These are phyloP conservation scores for Porites lobata DNA, from an alignment of 92 coral and sea anemone species.

Conservation along the genomic window DNA sequence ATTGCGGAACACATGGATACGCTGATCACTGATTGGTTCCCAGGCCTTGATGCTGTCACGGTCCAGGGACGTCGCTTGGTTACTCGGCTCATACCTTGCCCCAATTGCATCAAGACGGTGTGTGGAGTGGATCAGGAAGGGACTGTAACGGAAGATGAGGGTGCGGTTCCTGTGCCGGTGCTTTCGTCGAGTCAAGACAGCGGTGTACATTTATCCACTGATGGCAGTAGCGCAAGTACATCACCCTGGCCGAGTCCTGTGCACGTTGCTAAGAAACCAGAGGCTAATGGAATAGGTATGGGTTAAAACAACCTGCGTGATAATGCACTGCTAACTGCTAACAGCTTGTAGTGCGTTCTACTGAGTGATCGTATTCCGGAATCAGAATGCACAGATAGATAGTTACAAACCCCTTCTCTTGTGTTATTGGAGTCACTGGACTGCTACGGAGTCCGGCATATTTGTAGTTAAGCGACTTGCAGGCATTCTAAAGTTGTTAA, in stretches of 20 bases:
- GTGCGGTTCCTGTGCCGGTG: constrained; percentile 25
- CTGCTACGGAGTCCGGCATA: too few species aligned
- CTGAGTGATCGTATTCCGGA: too few species aligned
- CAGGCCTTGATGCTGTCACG: constrained; percentile 95
- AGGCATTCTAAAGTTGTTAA: too few species aligned
- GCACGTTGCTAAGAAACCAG: constrained; percentile 59
- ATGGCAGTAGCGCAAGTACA: constrained; percentile 84
- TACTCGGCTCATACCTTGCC: constrained; percentile 89
- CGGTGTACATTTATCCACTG: constrained; percentile 81
- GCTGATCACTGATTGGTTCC: constrained; percentile 98
- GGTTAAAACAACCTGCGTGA: background rate
- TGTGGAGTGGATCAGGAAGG: constrained; percentile 67
- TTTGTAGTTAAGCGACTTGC: too few species aligned
- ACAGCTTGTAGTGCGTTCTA: too few species aligned
- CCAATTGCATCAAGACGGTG: constrained; percentile 82
- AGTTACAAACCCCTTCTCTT: too few species aligned
- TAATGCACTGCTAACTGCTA: too few species aligned
- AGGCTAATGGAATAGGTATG: constrained; percentile 32
- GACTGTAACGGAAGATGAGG: background rate
- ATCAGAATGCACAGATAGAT: too few species aligned
- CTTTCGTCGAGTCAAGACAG: constrained; percentile 59
- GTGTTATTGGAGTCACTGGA: too few species aligned
- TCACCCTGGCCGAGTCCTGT: constrained; percentile 97
- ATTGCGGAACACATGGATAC: constrained; percentile 95
- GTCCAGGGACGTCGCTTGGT: constrained; percentile 97